These are phyloP conservation scores for Drosophila ironensis DNA, from an alignment of 1,140 invertebrate genomes.

Conservation along the genomic window DNA sequence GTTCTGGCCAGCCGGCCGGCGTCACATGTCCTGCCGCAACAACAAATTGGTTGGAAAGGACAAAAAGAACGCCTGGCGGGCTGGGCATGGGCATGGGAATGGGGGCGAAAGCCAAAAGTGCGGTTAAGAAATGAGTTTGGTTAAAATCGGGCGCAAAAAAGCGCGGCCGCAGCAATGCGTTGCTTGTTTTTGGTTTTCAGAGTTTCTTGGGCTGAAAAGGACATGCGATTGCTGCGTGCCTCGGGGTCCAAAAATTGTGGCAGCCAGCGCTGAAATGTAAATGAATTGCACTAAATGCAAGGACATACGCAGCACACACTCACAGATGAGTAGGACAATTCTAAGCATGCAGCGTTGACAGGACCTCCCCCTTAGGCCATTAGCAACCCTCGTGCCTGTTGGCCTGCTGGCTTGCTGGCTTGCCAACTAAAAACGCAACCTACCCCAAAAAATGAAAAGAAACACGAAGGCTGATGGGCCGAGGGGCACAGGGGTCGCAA, in stretches of 20 bases:
- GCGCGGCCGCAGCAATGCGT: conserved; percentile 15
- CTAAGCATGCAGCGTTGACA: conserved; percentile 57
- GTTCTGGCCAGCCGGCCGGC: conserved; percentile 35
- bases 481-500: conserved; percentile 3
- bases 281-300: conserved; percentile 78
- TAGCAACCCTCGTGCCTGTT: conserved; percentile 65
- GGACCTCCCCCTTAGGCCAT: conserved; percentile 26
- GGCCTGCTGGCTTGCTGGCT: too few relatives aligned
- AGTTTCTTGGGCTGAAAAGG: conserved; percentile 53
- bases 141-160: conserved; percentile 31
- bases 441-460: conserved; percentile 66
- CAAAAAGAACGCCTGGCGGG: too few relatives aligned
- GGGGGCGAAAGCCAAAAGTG: conserved; percentile 59
- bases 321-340: conserved; percentile 45
- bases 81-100: conserved; percentile 24
- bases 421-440: conserved; percentile 60
- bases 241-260: conserved; percentile 29
- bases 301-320: conserved; percentile 67
- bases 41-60: conserved; percentile 58
- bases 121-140: conserved; percentile 66
- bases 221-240: conserved; percentile 58
- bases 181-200: conserved; percentile 36
- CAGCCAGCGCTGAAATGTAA: conserved; percentile 71
- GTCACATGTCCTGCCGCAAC: conserved; percentile 63
- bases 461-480: conserved; percentile 1